Conservation (phyloP, 2,797 vertebrate species). For the Limosa lapponica region DNA sequence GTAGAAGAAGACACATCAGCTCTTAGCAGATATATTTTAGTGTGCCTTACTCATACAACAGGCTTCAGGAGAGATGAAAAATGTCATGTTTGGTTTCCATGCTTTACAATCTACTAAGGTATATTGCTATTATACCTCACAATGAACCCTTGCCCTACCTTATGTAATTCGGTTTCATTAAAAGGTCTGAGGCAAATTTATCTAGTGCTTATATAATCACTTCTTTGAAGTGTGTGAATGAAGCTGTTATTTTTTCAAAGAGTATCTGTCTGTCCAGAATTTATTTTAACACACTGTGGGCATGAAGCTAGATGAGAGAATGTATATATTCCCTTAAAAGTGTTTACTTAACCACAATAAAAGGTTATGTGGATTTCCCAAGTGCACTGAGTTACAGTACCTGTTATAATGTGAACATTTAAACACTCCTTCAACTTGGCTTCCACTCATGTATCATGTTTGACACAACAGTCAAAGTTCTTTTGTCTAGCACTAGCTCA, state of each 20-base stretch:
- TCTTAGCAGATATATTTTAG: not conserved
- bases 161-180: constrained; percentile 58
- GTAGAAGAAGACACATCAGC: not conserved
- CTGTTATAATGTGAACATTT: constrained; percentile 79
- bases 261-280: constrained; percentile 64
- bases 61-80: constrained; percentile 1
- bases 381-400: constrained; percentile 72
- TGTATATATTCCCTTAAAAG: constrained; percentile 75
- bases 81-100: not conserved
- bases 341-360: constrained; percentile 81
- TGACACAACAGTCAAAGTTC: constrained; percentile 75
- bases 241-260: constrained; percentile 70
- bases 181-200: constrained; percentile 55
- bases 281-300: constrained; percentile 72
- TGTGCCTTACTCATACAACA: not conserved
- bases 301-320: constrained; percentile 69
- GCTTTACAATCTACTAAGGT: not conserved
- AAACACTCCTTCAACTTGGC: constrained; percentile 77
- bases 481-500: constrained; percentile 66
- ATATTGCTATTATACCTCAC: not conserved
- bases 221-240: constrained; percentile 71
- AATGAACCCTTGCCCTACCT: constrained; percentile 33
- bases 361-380: constrained; percentile 77
- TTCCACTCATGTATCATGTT: constrained; percentile 75
- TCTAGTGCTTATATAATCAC: constrained; percentile 56